Base-by-base conservation (phyloP, 2,888 invertebrate genomes). In the Dromius quadrimaculatus region DNA sequence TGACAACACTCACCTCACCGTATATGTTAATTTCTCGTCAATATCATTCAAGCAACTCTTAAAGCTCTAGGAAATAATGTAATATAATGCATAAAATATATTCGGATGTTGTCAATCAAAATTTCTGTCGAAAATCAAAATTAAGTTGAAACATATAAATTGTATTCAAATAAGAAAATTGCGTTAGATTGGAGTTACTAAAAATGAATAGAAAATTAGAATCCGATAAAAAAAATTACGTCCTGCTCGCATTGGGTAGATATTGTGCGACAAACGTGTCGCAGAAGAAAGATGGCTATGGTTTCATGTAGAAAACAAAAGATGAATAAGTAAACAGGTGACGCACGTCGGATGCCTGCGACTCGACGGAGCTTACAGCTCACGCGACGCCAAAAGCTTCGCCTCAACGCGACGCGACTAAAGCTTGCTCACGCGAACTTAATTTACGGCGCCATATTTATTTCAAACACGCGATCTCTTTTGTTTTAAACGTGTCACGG, bases 371-470 rank as follows among this genome's bases (percentile, higher is more conserved):
- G n/a, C n/a, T n/a, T n/a, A n/a, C n/a, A n/a, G 8, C 50, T 54
- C 50, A 68, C 68, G 70, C 70, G 70, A 70, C 70, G 70, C 62
- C 62, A 36, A 22, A 28, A 34, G 36, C 47, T 23, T 45, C 59
- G 23, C n/a, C 23, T 34, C 47, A 41, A 15, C 47, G 45, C 62
- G 45, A 20, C 62, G 47, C 45, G 38, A n/a, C 28, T 80, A 81
- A 81, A 81, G 81, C 80, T 77, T 79, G 79, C 80, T 81, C 82
- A 82, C 82, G 82, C 82, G 78, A 82, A 79, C 81, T 79, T 81
- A 82, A 81, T 82, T 82, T 81, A 82, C 81, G 79, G 77, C 81
- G 82, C 82, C 82, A 82, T 82, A 82, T 82, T 82, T 82, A 81
- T 80, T 81, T 80, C 81, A 76, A 79, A 79, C 81, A 82, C 82